Base-by-base conservation (phyloP, 2,797 vertebrate species). In the Moxostoma hubbsi region DNA sequence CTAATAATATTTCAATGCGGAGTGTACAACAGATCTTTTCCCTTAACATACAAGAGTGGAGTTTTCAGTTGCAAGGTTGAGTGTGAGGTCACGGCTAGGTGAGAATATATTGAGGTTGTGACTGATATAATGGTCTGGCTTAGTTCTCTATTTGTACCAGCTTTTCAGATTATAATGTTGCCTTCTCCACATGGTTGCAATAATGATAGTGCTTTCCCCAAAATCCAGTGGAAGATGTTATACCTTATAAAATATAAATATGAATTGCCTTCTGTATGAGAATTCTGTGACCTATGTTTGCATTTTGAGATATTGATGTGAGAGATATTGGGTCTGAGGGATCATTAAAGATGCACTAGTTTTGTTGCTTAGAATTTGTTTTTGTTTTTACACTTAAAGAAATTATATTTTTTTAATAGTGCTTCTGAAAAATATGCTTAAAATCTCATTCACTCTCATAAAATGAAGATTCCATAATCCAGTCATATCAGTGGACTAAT, bases 131-230 rank as follows among this genome's bases (percentile, higher is more conserved):
- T 87, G 75, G 82, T 68, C 75, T 10, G 78, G 73, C 73, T 81
- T 87, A 86, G 83, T 80, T 81, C 77, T 84, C 79, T 87, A 82
- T 88, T 88, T 86, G 82, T 88, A 85, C 82, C 79, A 57, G 82
- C 85, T 85, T 84, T 85, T 85, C 82, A 88, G 88, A 83, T 87
- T 86, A 85, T 81, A 88, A 89, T 85, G 78, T 50, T 75, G 83
- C 80, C 85, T 80, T 86, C 80, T 77, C 67, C 69, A 77, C 73
- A 84, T 78, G 81, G 77, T 78, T 78, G 57, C 87, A 84, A 87
- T 87, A 87, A 86, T 85, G 79, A 58, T 73, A 79, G 81, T 63
- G 82, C 85, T 88, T 89, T 88, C 53, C 85, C 89, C 84, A 82
- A 87, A 87, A 83, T 87, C 80, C 85, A 8, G 58, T 81, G 82